Base-by-base conservation (phyloP, 2,113 vertebrate species). In the Tympanuchus pallidicinctus region DNA sequence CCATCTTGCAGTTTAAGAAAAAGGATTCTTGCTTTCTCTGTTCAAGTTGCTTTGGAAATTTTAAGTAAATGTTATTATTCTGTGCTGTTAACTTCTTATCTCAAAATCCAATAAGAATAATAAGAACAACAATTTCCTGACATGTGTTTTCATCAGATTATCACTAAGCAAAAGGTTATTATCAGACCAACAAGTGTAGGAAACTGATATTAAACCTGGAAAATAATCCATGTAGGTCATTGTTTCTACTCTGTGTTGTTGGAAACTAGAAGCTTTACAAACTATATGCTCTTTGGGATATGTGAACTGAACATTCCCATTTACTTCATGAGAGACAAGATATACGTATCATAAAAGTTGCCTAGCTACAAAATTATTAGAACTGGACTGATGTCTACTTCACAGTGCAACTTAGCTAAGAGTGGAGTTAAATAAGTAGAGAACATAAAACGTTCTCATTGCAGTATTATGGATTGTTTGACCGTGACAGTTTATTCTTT, bases 281-380 rank as follows among this genome's bases (percentile, higher is more conserved):
- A 1, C 10, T 78, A 15, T 32, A 54, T 81, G 3, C 3, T 45
- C 28, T 67, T 71, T 25, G 32, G 47, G 32, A 45, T 74, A 57
- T 1, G 0, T 13, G 61, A 72, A 87, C 6, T 79, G 78, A 66
- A 73, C 4, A 84, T 65, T 78, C 74, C 20, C 10, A 13, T 72
- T 72, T 87, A 27, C 9, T 72, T 75, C 5, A 2, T 56, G 48
- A 45, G 6, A 57, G 10, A 72, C 10, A 69, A 47, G 8, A 2
- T 47, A n/a, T 14, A 66, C 6, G 45, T 43, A 21, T 67, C 3
- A 20, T 32, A 74, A n/a, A 10, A 79, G 19, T 28, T 15, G 61
- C 32, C 25, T 82, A 65, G 8, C 19, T 48, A 28, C 13, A n/a
- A 87, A 38, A 45, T 0, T 0, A 75, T 43, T 43, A 45, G 28